Conservation (phyloP, 2,113 vertebrate genomes). For the Anarrhichthys ocellatus region DNA sequence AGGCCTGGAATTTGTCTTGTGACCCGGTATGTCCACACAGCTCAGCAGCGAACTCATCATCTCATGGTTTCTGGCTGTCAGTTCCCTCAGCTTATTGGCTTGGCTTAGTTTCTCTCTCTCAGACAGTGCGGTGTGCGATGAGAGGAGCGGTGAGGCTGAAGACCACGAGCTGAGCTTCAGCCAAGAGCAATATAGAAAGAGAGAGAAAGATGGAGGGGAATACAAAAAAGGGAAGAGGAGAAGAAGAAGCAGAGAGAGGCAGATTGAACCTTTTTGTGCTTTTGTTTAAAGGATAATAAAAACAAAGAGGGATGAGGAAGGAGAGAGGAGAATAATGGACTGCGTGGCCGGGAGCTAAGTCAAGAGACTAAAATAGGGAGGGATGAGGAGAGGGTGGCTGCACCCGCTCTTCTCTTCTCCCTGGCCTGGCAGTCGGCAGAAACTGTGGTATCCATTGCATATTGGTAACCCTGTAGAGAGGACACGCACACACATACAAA, state of each 20-base stretch:
- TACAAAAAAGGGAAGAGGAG: not conserved
- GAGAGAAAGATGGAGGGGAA: conserved; percentile 17
- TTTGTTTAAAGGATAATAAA: conserved; percentile 53
- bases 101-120: conserved; percentile 42
- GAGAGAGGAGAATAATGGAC: conserved; percentile 48
- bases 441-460: conserved; percentile 64
- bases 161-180: conserved; percentile 56
- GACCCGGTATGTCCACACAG: conserved; percentile 44
- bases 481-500: conserved; percentile 32
- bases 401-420: conserved; percentile 55
- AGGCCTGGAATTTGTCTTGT: conserved; percentile 62
- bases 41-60: conserved; percentile 58
- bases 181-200: conserved; percentile 41
- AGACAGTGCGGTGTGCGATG: conserved; percentile 49
- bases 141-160: conserved; percentile 46
- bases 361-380: conserved; percentile 52
- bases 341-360: conserved; percentile 42
- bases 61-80: conserved; percentile 58
- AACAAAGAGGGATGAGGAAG: conserved; percentile 30
- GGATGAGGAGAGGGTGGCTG: conserved; percentile 55
- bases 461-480: conserved; percentile 55
- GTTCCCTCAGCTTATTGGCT: conserved; percentile 56
- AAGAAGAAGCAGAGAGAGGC: not conserved
- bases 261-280: conserved; percentile 25
- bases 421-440: conserved; percentile 68